Conservation (phyloP, 2,113 vertebrate species). For the Myxocyprinus asiaticus region DNA sequence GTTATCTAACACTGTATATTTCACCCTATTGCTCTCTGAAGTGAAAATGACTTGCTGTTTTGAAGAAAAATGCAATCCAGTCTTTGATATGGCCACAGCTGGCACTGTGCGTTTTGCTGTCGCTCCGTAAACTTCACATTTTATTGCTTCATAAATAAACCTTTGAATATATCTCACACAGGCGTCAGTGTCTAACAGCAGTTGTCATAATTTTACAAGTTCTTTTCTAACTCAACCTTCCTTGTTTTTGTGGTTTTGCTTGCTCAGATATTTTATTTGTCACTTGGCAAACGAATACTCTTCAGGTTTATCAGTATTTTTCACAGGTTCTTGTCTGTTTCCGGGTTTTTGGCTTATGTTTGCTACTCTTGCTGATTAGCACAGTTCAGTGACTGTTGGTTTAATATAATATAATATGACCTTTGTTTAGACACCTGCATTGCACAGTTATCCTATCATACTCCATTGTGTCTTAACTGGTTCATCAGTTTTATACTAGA, state of each 20-base stretch:
- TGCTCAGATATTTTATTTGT: neutral
- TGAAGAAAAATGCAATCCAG: neutral
- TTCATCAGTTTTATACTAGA: neutral
- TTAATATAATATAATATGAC: neutral
- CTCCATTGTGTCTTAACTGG: conserved; percentile 5
- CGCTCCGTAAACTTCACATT: neutral
- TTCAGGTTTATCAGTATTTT: neutral
- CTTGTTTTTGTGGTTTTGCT: neutral
- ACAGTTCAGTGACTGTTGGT: too few species aligned
- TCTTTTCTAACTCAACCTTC: conserved; percentile 3
- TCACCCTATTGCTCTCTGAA: neutral
- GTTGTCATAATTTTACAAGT: neutral
- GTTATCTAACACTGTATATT: too few species aligned
- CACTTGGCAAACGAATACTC: neutral
- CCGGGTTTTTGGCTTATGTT: neutral
- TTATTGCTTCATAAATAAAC: conserved; percentile 7
- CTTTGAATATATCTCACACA: neutral
- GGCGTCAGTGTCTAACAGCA: conserved; percentile 3
- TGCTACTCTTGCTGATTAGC: neutral
- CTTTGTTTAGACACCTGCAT: neutral
- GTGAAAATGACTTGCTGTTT: neutral
- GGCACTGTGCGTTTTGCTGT: neutral
- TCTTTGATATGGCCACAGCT: neutral
- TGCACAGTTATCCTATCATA: conserved; percentile 9
- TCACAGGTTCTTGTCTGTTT: neutral